Evolutionary conservation across 1,140 invertebrate genomes (phyloP), one percentile per base, ranked within the genome.

Genomic region (Bombus huntii): DNA sequence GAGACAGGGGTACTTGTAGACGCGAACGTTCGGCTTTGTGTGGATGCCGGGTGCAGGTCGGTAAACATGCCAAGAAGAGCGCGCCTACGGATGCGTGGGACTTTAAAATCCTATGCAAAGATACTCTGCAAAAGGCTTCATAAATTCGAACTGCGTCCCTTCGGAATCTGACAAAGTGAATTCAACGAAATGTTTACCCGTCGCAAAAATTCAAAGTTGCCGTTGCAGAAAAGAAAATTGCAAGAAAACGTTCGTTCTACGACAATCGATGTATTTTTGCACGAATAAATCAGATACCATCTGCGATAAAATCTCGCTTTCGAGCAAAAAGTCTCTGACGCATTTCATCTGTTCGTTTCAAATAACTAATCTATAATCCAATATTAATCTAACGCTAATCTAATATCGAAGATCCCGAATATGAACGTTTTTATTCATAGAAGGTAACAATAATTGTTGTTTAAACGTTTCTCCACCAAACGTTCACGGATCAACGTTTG

Each of bases 61-160:
- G 90, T 83, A 93, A 93, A 93, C 92, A 93, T 93, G 92, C 93
- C 89, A 93, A 53, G 76, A 42, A 78, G 87, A 76, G 86, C 83
- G 65, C 75, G 89, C 42, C 82, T 83, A 34, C 77, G 66, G 85
- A 81, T 91, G 89, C 76, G 88, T 92, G 85, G 84, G 84, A 89
- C 88, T 94, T 94, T 94, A 94, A 94, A 94, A 93, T 89, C 90
- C 88, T 91, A 86, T 88, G 92, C 90, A 92, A 93, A 92, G 92
- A 92, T 85, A 87, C 87, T 82, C 71, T 57, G 68, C 71, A 74
- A 80, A 86, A 88, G 89, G 87, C 92, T 88, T 82, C 78, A 81
- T 81, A 81, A 72, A 74, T 74, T 73, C 72, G 34, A 79, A 57
- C 70, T 13, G 34, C 31, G n/a, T 66, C 59, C 57, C 53, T 28